Conservation (phyloP, 2,888 invertebrate genomes). For the Xestia rhomboidea region DNA sequence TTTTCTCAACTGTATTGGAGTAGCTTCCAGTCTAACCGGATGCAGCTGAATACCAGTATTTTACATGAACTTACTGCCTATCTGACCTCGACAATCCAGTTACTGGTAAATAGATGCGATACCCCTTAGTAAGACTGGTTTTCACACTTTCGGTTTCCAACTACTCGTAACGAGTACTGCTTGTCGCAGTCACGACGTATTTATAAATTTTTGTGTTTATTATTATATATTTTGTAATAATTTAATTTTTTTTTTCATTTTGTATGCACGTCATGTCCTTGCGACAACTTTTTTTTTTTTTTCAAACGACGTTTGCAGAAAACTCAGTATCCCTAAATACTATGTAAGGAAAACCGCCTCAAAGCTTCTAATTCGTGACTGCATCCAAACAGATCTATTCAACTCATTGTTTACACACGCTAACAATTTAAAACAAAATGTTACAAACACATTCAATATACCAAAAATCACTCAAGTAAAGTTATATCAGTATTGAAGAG, state of each 20-base stretch:
- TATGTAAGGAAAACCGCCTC: neutral
- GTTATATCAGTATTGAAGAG: conserved; percentile 70
- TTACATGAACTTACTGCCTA: neutral
- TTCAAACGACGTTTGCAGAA: too few species aligned
- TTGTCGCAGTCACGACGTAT: too few species aligned
- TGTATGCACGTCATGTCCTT: too few species aligned
- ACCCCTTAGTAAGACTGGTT: neutral
- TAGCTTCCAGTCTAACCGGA: neutral
- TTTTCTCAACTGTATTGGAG: neutral
- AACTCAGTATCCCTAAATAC: neutral
- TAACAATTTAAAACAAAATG: conserved; percentile 73
- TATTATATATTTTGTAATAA: too few species aligned
- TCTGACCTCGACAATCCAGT: neutral
- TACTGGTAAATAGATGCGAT: neutral
- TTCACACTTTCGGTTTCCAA: neutral
- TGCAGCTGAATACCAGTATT: neutral
- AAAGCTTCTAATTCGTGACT: conserved; percentile 27
- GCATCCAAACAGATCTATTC: conserved; percentile 39
- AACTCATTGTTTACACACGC: conserved; percentile 63
- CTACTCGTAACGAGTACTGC: too few species aligned
- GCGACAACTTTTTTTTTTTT: too few species aligned
- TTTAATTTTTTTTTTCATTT: too few species aligned
- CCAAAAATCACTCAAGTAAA: conserved; percentile 77
- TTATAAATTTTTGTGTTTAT: too few species aligned
- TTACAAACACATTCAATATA: conserved; percentile 75